Conservation (phyloP, 2,113 vertebrate species). For the Telmatochromis sp. region DNA sequence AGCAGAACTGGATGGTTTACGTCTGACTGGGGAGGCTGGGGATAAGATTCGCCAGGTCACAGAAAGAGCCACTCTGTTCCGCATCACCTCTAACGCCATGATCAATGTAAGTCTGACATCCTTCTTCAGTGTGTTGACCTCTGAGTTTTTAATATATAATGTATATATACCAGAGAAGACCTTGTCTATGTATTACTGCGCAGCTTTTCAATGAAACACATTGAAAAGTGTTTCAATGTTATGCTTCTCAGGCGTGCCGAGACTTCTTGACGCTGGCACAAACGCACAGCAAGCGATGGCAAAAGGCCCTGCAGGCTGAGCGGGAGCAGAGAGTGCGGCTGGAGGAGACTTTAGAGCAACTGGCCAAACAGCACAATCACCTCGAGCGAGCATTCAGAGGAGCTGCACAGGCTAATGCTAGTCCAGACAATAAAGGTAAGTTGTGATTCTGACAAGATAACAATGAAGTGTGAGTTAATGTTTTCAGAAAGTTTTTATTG, state of each 20-base stretch:
- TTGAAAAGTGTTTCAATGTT: not conserved
- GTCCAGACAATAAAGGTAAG: conserved; percentile 77
- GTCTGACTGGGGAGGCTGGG: conserved; percentile 82
- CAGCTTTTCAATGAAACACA: not conserved
- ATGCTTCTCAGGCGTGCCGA: conserved; percentile 77
- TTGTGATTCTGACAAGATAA: not conserved
- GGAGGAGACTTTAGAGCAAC: conserved; percentile 91
- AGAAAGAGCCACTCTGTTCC: conserved; percentile 89
- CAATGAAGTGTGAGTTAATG: not conserved
- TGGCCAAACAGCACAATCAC: conserved; percentile 96
- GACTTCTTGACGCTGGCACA: conserved; percentile 89
- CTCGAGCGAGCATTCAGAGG: conserved; percentile 91
- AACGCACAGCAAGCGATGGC: conserved; percentile 91
- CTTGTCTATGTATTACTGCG: not conserved
- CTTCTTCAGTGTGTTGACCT: not conserved
- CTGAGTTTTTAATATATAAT: not conserved
- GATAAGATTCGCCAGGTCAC: conserved; percentile 96
- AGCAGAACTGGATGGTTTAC: conserved; percentile 87
- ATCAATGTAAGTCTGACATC: conserved; percentile 82
- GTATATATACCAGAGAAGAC: not conserved
- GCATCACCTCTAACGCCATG: conserved; percentile 98
- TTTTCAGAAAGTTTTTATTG: not conserved
- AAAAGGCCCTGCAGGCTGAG: conserved; percentile 90
- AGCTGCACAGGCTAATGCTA: conserved; percentile 63
- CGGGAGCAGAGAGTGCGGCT: conserved; percentile 88